Conservation (phyloP, 2,888 invertebrate genomes). For the Tubulanus polymorphus region DNA sequence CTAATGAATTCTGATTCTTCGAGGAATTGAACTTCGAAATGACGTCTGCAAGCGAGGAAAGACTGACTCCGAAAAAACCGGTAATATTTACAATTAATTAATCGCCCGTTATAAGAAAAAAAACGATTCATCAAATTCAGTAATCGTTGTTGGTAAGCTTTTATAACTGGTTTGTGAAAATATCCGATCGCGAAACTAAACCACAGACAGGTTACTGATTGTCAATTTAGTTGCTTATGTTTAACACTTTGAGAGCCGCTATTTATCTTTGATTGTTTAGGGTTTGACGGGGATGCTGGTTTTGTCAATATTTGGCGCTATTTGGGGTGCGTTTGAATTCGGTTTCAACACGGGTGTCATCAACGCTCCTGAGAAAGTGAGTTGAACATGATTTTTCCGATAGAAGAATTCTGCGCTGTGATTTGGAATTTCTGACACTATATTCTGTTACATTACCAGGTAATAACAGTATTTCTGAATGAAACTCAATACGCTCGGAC, state of each 20-base stretch:
- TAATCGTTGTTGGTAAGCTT: not conserved
- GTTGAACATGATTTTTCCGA: slow-evolving; percentile 23
- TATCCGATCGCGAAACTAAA: too few species aligned
- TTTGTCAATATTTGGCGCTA: slow-evolving; percentile 77
- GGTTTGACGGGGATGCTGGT: slow-evolving; percentile 28
- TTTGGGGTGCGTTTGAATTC: slow-evolving; percentile 84
- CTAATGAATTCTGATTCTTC: too few species aligned
- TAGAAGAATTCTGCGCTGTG: not conserved
- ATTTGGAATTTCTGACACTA: not conserved
- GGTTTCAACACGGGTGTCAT: slow-evolving; percentile 91
- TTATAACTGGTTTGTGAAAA: too few species aligned
- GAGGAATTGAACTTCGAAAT: too few species aligned
- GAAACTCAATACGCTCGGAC: slow-evolving; percentile 26
- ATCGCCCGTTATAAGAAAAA: too few species aligned
- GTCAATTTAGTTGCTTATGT: slow-evolving; percentile 1
- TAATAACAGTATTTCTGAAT: slow-evolving; percentile 44
- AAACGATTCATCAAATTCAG: too few species aligned
- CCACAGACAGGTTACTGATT: too few species aligned
- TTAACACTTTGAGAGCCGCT: not conserved
- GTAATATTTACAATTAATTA: too few species aligned
- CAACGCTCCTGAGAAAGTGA: slow-evolving; percentile 77
- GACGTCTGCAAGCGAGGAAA: too few species aligned
- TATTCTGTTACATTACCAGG: slow-evolving; percentile 22
- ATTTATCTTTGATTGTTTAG: slow-evolving; percentile 22
- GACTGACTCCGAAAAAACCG: too few species aligned